Percentiles rank a stretch among this genome's conserved stretches.
Evolutionary conservation across 2,888 invertebrate genomes (phyloP).

Genomic region (Rhorus exstirpatorius): DNA sequence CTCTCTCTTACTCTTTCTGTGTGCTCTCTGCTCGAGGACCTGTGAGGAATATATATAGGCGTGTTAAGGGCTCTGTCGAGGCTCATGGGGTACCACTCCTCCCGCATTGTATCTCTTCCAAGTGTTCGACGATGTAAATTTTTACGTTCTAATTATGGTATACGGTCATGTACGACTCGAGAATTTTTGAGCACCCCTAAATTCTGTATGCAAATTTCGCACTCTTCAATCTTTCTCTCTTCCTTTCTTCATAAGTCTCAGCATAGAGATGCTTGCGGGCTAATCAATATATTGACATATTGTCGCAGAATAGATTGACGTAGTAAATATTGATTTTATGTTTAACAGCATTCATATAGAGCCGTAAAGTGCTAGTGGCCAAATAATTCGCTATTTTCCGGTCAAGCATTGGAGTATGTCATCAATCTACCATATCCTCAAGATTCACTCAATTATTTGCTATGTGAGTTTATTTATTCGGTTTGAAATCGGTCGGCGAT

Average conservation of each 20-base stretch:
- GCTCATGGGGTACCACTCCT: conserved; percentile 42
- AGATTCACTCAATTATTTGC: too few relatives aligned
- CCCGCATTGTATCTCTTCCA: conserved; percentile 17
- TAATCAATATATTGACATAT: background rate
- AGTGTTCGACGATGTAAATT: conserved; percentile 78
- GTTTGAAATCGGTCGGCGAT: too few relatives aligned
- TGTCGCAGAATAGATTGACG: too few relatives aligned
- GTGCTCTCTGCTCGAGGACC: conserved; percentile 46
- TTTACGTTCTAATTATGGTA: conserved; percentile 82
- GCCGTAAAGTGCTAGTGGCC: too few relatives aligned
- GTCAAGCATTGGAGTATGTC: too few relatives aligned
- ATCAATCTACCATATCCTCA: too few relatives aligned
- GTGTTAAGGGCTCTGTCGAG: conserved; percentile 58
- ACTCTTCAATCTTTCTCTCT: background rate
- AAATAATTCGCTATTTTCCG: too few relatives aligned
- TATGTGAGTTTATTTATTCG: too few relatives aligned
- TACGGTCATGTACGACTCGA: conserved; percentile 79
- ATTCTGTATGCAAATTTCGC: background rate
- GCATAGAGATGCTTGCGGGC: background rate
- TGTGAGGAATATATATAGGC: conserved; percentile 25
- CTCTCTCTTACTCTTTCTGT: too few relatives aligned
- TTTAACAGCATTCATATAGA: too few relatives aligned
- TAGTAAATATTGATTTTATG: too few relatives aligned
- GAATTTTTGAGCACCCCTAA: conserved; percentile 78
- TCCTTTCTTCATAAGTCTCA: background rate